Conservation (phyloP, 35 echinoderm and acorn worm species). For the Lytechinus variegatus region DNA sequence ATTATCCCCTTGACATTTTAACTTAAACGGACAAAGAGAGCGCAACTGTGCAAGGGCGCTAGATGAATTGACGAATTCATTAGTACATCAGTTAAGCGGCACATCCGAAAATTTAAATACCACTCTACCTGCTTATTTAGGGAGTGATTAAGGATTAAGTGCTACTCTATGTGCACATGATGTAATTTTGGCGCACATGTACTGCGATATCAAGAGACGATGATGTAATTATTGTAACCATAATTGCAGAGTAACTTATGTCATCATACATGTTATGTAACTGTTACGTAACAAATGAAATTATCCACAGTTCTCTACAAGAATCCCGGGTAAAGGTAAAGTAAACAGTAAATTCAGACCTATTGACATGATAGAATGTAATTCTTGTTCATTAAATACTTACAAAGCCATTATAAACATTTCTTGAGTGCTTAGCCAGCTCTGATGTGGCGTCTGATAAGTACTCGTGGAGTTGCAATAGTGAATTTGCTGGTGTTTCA, state of each 20-base stretch:
- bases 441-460: background rate
- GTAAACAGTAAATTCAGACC: background rate
- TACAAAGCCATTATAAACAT: conserved; percentile 28
- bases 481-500: conserved; percentile 27
- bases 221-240: too few species aligned
- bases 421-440: background rate
- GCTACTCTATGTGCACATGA: background rate
- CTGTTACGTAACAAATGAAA: background rate
- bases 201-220: too few species aligned
- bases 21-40: background rate
- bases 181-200: too few species aligned
- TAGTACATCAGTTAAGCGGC: background rate
- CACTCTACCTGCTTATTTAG: conserved; percentile 10
- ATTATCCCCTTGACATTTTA: background rate
- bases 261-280: too few species aligned
- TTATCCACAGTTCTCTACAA: too few species aligned
- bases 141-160: background rate
- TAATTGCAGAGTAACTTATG: too few species aligned
- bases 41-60: background rate
- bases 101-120: background rate
- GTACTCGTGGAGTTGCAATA: background rate
- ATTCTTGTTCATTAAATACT: background rate
- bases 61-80: background rate
- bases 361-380: too few species aligned
- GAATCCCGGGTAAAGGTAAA: background rate